Conservation (phyloP, 2,888 invertebrate species). For the Nematopogon swammerdamellus region DNA sequence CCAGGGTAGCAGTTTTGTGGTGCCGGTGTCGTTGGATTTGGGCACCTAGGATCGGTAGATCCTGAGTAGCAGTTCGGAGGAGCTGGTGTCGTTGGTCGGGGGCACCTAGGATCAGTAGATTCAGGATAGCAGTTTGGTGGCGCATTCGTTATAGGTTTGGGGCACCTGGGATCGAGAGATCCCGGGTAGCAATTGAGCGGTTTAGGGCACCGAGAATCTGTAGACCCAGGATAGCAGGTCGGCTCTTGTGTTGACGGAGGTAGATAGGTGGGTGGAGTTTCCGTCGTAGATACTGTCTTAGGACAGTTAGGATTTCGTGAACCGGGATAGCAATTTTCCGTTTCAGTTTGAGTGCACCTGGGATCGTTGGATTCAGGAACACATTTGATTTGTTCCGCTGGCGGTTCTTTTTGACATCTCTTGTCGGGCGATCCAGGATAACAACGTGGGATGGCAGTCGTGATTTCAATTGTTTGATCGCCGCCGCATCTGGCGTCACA, state of each 20-base stretch:
- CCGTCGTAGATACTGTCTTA: conserved; percentile 14
- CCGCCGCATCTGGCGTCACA: conserved; percentile 35
- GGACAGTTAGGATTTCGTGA: conserved; percentile 19
- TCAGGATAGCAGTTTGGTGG: conserved; percentile 22
- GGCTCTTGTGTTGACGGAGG: conserved; percentile 8
- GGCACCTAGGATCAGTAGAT: conserved; percentile 22
- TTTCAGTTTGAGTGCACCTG: conserved; percentile 15
- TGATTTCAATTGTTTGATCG: conserved; percentile 25
- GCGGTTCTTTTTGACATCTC: conserved; percentile 9
- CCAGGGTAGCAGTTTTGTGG: conserved; percentile 21
- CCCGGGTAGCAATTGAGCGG: conserved; percentile 16
- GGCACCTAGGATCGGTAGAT: conserved; percentile 21
- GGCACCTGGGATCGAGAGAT: conserved; percentile 22
- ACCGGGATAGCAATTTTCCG: conserved; percentile 16
- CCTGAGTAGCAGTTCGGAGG: conserved; percentile 20
- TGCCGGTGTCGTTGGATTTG: conserved; percentile 23
- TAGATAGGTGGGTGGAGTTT: conserved; percentile 7
- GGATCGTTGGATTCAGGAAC: conserved; percentile 17
- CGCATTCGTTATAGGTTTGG: conserved; percentile 17
- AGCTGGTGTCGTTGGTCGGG: conserved; percentile 17
- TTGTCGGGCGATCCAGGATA: conserved; percentile 10
- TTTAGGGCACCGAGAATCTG: conserved; percentile 17
- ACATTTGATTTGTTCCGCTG: conserved; percentile 9
- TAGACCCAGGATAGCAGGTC: conserved; percentile 16
- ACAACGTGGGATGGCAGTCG: conserved; percentile 11